Evolutionary conservation across 2,113 vertebrate species (phyloP), one percentile per base, ranked within the genome.

Genomic region (Leiothrix lutea): DNA sequence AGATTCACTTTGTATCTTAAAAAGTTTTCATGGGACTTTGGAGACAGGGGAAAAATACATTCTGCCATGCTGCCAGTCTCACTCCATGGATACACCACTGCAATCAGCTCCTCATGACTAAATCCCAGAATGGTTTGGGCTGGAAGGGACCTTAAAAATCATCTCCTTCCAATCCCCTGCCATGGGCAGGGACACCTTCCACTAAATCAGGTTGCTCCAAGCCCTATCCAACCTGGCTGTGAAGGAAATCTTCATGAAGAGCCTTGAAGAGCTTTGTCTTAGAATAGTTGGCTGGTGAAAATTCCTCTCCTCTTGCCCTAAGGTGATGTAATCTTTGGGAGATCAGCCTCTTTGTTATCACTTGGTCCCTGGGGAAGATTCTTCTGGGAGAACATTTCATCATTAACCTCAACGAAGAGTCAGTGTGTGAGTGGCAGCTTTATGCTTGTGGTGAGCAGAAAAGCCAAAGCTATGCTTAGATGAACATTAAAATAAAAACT

Each of bases 1-100:
- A 88, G 51, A 15, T 72, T 72, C 57, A 20, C 42, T 67, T 88
- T 26, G 23, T 95, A 8, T 74, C 88, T 86, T 84, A 86, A 71
- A 60, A 88, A 80, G n/a, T 71, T 78, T 83, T 48, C 47, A 20
- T 2, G 31, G 67, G 62, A 56, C 90, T 92, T 19, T 10, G 51
- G 36, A 31, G 83, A 64, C 57, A 2, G 11, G 19, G 60, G 33
- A 66, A 60, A 38, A 88, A 70, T 6, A 4, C 7, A 3, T 5
- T 9, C 29, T 82, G 23, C 36, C 11, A 0, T 5, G 23, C 35
- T 90, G 70, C 48, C 45, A 23, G 25, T 18, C 33, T 82, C n/a
- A 12, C 19, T 28, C 47, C 23, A 10, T 25, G 45, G 24, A 51
- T 1, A 21, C 9, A 1, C 33, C 40, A 16, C 9, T 10, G 21